Evolutionary conservation across 2,888 invertebrate species (phyloP).

Genomic region (Parochlus steinenii): DNA sequence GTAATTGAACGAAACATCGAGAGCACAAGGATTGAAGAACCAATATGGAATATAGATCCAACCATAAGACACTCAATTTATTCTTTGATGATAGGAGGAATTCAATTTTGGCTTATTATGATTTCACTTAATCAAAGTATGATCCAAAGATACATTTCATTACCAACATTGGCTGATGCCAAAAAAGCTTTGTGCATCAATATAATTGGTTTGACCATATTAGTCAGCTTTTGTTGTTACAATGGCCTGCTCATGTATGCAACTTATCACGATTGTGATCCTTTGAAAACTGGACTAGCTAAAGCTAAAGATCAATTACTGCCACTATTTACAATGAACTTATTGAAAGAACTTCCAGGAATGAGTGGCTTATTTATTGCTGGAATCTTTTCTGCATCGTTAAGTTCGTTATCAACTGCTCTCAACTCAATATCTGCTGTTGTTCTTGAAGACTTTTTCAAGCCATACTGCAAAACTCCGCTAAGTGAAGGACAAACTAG

Average conservation of each 20-base stretch:
- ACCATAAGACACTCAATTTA: slow-evolving; percentile 61
- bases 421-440: slow-evolving; percentile 69
- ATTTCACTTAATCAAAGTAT: slow-evolving; percentile 69
- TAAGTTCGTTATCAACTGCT: slow-evolving; percentile 67
- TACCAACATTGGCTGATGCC: slow-evolving; percentile 52
- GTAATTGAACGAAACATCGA: slow-evolving; percentile 49
- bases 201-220: slow-evolving; percentile 39
- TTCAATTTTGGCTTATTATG: slow-evolving; percentile 57
- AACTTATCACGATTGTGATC: slow-evolving; percentile 59
- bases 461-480: slow-evolving; percentile 42
- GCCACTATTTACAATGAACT: slow-evolving; percentile 75
- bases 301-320: slow-evolving; percentile 64
- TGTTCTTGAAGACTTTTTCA: slow-evolving; percentile 60
- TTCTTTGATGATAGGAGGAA: slow-evolving; percentile 57
- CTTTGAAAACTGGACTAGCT: slow-evolving; percentile 53
- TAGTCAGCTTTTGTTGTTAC: slow-evolving; percentile 49
- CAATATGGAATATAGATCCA: slow-evolving; percentile 54
- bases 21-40: slow-evolving; percentile 50
- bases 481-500: slow-evolving; percentile 41
- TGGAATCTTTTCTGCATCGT: slow-evolving; percentile 67
- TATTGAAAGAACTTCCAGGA: slow-evolving; percentile 57
- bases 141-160: slow-evolving; percentile 65
- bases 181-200: slow-evolving; percentile 50
- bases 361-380: slow-evolving; percentile 77
- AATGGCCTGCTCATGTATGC: slow-evolving; percentile 58